Conservation (phyloP, 2,113 vertebrate species). For the Xiphophorus hellerii region DNA sequence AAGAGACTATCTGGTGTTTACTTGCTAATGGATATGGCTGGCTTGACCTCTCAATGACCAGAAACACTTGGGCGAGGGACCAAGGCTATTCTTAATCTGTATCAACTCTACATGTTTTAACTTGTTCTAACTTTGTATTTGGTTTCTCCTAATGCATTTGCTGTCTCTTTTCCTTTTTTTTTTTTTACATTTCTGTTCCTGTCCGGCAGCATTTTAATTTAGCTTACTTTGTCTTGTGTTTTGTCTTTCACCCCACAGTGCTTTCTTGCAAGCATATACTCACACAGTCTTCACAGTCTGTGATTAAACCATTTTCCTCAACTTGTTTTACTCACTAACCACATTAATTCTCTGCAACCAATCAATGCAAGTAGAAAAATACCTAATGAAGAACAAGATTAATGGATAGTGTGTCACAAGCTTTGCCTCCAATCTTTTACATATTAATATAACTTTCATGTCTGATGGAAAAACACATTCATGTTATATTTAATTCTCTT, state of each 20-base stretch:
- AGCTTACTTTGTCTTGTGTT: constrained; percentile 2
- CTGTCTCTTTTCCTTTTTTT: constrained; percentile 15
- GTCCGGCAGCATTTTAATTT: not conserved
- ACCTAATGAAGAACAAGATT: constrained; percentile 64
- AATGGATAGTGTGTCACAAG: constrained; percentile 54
- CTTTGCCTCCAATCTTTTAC: constrained; percentile 50
- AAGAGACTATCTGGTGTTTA: constrained; percentile 65
- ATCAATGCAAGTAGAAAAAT: constrained; percentile 68
- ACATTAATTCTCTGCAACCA: constrained; percentile 58
- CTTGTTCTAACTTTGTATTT: constrained; percentile 8
- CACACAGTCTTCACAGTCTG: not conserved
- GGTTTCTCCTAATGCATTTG: constrained; percentile 1
- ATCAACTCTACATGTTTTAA: constrained; percentile 37
- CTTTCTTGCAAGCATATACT: not conserved
- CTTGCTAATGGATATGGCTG: constrained; percentile 72
- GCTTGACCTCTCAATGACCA: constrained; percentile 75
- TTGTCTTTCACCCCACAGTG: not conserved
- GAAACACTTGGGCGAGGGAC: constrained; percentile 47
- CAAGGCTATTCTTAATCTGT: constrained; percentile 55
- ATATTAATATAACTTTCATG: constrained; percentile 50
- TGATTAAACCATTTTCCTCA: not conserved
- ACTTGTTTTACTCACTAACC: constrained; percentile 20
- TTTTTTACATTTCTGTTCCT: constrained; percentile 7
- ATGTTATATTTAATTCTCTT: constrained; percentile 51
- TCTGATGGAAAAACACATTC: constrained; percentile 62